phyloP scores from a whole-genome alignment of 2,797 vertebrate genomes.

The Toxotes lorentzi region DNA sequence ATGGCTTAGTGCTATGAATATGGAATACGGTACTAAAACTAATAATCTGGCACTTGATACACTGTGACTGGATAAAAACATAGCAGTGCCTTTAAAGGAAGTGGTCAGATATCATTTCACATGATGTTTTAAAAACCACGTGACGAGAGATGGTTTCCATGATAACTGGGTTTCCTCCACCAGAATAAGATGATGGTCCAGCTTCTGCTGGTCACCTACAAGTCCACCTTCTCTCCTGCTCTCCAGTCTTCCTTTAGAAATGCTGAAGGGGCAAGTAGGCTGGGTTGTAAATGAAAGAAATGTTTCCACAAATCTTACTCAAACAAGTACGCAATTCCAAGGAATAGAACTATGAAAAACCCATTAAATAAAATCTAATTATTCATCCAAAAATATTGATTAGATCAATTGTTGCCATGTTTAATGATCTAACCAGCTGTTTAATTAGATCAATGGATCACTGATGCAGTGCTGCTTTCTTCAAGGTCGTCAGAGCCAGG shows the following conservation, averaged over 20 bases:
- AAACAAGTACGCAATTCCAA: not conserved
- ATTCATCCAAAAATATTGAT: not conserved
- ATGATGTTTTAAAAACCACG: not conserved
- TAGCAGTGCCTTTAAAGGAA: constrained; percentile 37
- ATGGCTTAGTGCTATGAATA: not conserved
- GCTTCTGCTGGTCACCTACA: not conserved
- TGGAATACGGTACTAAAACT: not conserved
- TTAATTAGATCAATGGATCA: not conserved
- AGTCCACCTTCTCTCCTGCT: constrained; percentile 13
- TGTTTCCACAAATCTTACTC: not conserved
- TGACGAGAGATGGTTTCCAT: not conserved
- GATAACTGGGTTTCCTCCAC: not conserved
- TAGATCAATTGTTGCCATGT: not conserved
- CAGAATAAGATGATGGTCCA: not conserved
- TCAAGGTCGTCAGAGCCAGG: not conserved
- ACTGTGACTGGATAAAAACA: not conserved
- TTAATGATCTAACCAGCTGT: not conserved
- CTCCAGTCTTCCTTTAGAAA: constrained; percentile 26
- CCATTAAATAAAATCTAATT: not conserved
- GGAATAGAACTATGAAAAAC: not conserved
- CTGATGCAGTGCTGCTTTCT: constrained; percentile 68
- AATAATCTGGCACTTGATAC: not conserved
- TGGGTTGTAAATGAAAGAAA: constrained; percentile 25
- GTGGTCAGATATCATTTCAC: not conserved
- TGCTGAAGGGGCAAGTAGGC: constrained; percentile 48